Conservation (phyloP, 2,113 vertebrate genomes). For the Platanista minor region DNA sequence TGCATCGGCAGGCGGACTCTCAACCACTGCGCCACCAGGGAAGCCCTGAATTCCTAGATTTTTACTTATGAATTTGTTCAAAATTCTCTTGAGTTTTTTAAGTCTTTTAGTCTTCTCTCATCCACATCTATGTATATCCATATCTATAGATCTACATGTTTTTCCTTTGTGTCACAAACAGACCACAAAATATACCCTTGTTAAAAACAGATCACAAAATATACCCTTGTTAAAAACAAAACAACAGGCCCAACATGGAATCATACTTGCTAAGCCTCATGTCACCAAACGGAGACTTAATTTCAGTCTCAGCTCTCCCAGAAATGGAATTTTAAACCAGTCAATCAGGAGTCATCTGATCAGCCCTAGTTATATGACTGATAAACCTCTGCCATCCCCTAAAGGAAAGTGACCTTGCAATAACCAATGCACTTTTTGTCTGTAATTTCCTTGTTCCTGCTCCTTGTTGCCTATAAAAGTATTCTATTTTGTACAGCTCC, state of each 20-base stretch:
- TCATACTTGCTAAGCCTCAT: neutral
- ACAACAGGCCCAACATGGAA: neutral
- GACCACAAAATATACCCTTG: neutral
- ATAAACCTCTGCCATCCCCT: neutral
- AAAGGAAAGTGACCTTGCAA: neutral
- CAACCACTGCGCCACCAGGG: no score
- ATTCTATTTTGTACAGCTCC: neutral
- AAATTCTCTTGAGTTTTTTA: neutral
- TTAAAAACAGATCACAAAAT: neutral
- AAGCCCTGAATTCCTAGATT: neutral
- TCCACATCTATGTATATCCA: neutral
- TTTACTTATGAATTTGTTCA: neutral
- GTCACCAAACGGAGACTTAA: neutral
- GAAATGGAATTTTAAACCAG: neutral
- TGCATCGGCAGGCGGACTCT: no score
- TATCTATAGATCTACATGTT: neutral
- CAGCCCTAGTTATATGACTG: neutral
- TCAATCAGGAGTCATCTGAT: neutral
- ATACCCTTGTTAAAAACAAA: neutral
- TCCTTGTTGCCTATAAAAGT: neutral
- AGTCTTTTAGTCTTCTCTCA: neutral
- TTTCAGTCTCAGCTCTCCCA: neutral
- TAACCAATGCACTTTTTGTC: neutral
- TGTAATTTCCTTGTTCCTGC: neutral
- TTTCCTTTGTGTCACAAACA: neutral